A percentile compares a stretch with the other conserved stretches of the same genome.
phyloP scores from a whole-genome alignment of 1,140 invertebrate genomes.

The Vollenhovia emeryi region DNA sequence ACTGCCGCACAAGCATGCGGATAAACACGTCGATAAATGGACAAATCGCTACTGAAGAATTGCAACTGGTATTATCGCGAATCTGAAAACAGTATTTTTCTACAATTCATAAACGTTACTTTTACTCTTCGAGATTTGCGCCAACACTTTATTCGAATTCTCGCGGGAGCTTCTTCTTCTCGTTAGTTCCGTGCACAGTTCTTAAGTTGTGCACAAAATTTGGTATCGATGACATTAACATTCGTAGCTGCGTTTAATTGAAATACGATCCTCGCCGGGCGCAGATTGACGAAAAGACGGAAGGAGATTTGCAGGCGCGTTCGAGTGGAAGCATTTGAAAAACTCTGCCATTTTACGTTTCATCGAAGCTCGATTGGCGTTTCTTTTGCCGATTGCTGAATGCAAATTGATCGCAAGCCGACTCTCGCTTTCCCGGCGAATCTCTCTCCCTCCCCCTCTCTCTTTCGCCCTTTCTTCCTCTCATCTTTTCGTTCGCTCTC shows the following conservation, averaged over 20 bases:
- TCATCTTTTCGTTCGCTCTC: background rate
- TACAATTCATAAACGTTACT: background rate
- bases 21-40: constrained; percentile 26
- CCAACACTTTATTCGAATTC: background rate
- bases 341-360: constrained; percentile 57
- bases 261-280: background rate
- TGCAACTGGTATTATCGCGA: background rate
- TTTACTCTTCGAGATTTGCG: background rate
- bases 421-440: constrained; percentile 4
- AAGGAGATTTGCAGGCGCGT: background rate
- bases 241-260: constrained; percentile 10
- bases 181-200: too few relatives aligned
- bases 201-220: too few relatives aligned
- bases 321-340: constrained; percentile 30
- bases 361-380: constrained; percentile 54
- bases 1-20: background rate
- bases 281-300: background rate
- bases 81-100: background rate
- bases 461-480: background rate
- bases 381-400: constrained; percentile 45
- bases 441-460: background rate
- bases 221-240: background rate
- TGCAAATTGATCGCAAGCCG: constrained; percentile 60
- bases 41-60: constrained; percentile 14
- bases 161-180: too few relatives aligned